Conservation (phyloP, 2,113 vertebrate species). For the Pelodiscus sinensis region DNA sequence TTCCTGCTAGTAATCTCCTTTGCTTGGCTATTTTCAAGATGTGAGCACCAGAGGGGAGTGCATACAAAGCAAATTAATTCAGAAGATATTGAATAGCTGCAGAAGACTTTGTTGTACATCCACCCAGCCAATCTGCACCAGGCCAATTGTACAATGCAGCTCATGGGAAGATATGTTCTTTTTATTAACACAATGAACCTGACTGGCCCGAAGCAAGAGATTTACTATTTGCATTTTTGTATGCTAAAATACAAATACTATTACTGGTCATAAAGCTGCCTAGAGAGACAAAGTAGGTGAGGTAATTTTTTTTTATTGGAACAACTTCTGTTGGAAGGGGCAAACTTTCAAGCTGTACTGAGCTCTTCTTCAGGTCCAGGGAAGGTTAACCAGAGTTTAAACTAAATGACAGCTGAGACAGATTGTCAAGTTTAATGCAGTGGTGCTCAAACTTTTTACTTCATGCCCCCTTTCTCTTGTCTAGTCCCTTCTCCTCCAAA, state of each 20-base stretch:
- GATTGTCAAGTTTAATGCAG: not conserved
- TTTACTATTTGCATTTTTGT: not conserved
- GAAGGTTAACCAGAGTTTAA: not conserved
- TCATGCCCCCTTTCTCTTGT: too few relatives aligned
- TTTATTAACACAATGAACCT: slow-evolving; percentile 9
- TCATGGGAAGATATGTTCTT: rapidly evolving
- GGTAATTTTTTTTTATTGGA: not conserved
- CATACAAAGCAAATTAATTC: not conserved
- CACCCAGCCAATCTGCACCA: rapidly evolving
- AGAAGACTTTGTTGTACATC: not conserved
- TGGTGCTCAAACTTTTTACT: too few relatives aligned
- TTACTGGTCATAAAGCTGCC: slow-evolving; percentile 31
- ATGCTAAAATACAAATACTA: slow-evolving; percentile 27
- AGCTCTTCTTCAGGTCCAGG: too few relatives aligned
- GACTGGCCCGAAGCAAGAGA: not conserved
- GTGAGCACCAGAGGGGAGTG: not conserved
- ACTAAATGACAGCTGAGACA: not conserved
- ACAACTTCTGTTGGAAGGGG: not conserved
- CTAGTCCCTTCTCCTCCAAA: too few relatives aligned
- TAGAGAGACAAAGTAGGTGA: not conserved
- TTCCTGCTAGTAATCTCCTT: not conserved
- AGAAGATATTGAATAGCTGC: not conserved
- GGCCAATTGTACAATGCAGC: not conserved
- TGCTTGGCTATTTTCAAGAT: not conserved
- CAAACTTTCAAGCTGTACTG: not conserved